Evolutionary conservation across 1,140 invertebrate species (phyloP), one percentile per base, ranked within the genome.

Genomic region (Lerema accius): DNA sequence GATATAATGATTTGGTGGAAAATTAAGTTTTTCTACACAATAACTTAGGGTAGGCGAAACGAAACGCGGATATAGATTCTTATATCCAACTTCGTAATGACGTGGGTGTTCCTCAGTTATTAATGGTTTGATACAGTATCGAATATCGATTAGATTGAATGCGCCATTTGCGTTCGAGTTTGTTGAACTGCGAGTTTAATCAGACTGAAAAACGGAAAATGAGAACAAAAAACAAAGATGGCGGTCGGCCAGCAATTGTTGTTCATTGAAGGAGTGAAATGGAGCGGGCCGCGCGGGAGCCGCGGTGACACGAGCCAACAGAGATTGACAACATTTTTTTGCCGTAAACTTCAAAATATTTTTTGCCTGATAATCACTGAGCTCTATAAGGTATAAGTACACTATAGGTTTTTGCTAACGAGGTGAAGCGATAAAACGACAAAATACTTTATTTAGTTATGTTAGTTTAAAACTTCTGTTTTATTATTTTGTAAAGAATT

Each of bases 241-340:
- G 71, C 65, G 67, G 73, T 76, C 65, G 68, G 73, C 63, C 73
- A 74, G 71, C 69, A 81, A 87, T 82, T 71, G 73, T 71, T 40
- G 67, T 73, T 71, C 79, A 86, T 86, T 84, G 79, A 86, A 45
- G 59, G 71, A 70, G 81, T 66, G 74, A 82, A 82, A 69, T 86
- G 76, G 73, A 84, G 78, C 82, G 82, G 56, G 65, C 69, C 73
- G 69, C 65, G 67, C 68, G 69, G 72, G 64, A 72, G 72, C 56
- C 64, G 67, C 73, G 56, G 65, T 76, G 80, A 83, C 86, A 86
- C 82, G 82, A 82, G 86, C 84, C 71, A 61, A 26, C 70, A 80
- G 77, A 49, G 49, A 67, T 73, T 72, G 13, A 45, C 69, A 84
- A 86, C 79, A 75, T 73, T 82, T 79, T 67, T 49, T 61, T 60